Base-by-base conservation (phyloP, 1,140 invertebrate genomes). In the Drosophila virilis region DNA sequence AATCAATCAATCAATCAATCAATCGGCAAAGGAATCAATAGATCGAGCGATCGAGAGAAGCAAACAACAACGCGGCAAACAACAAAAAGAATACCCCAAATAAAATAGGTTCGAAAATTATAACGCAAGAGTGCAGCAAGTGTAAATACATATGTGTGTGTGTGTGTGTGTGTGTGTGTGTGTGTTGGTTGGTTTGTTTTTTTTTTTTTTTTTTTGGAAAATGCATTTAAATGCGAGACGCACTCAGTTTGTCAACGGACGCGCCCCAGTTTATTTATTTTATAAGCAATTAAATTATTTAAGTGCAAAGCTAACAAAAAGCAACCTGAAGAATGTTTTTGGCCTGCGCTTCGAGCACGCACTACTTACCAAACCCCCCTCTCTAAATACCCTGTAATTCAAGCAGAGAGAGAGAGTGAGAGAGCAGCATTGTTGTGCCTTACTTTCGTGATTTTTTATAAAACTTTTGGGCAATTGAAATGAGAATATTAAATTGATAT, bases 281-380 rank as follows among this genome's bases (percentile, higher is more conserved):
- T 84, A 88, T 77, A 88, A 88, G 80, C 84, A 89, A 89, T 89
- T 89, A 89, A 88, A 88, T 78, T 74, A 80, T 88, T 89, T 89
- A 84, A 89, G 84, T 89, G 80, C 84, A 78, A 84, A 78, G 84
- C 84, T 80, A 89, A 89, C 80, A 88, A 50, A 66, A 33, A 58
- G 8, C 22, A 66, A 64, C 28, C 8, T 22, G 7, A 65, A 59
- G 37, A 52, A 61, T 73, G 68, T 67, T 80, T 70, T 17, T 55
- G 38, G 40, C 5, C 50, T 22, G 42, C 32, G 32, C 48, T 3
- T 22, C 22, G 3, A 3, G 3, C 22, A 22, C 50, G 54, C 22
- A 35, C 61, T 65, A 13, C 22, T 22, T 2, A 33, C 32, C 43
- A 33, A 42, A 6, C 12, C 12, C 9, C 59, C 6, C 43, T 15